Evolutionary conservation across 2,797 vertebrate species (phyloP), one percentile per base, ranked within the genome.

Genomic region (Heterohyrax brucei): DNA sequence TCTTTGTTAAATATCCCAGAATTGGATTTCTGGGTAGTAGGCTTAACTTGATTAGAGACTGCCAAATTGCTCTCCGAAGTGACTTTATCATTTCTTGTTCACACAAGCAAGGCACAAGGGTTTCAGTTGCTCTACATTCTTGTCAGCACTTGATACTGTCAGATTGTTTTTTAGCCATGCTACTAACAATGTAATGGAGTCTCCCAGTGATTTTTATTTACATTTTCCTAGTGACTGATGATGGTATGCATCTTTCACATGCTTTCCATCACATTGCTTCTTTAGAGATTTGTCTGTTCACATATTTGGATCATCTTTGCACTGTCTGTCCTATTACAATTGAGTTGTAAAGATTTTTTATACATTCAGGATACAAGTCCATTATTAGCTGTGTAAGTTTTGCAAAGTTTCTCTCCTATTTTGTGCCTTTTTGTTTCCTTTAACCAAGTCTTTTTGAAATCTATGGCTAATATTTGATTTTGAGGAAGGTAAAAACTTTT

Each of bases 381-480:
- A 92, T 30, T 88, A 64, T 78, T 28, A 87, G 30, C 75, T 16
- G 26, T 16, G 26, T 26, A 80, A 39, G 28, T 30, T 62, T 18
- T 84, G 53, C 18, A 76, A 82, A 77, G 72, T 66, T 48, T 82
- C 87, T 70, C n/a, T 81, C 53, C 24, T 76, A 83, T n/a, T 39
- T 64, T 76, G 46, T 68, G 3, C 5, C 66, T 64, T 50, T 10
- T 4, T 53, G 75, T 78, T 84, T 92, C 53, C 10, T 75, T 75
- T 53, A 90, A 91, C 28, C 78, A 18, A 59, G 21, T 12, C 26
- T 61, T 79, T 79, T 62, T 78, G 19, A 80, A 73, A 5, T 48
- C 19, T 30, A 83, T 5, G 70, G 44, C 48, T 87, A 88, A 81
- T 83, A 82, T 81, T 78, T 80, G 68, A 86, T 76, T 68, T 87